Conservation (phyloP, 1,140 invertebrate species). For the Drosophila serrata region DNA sequence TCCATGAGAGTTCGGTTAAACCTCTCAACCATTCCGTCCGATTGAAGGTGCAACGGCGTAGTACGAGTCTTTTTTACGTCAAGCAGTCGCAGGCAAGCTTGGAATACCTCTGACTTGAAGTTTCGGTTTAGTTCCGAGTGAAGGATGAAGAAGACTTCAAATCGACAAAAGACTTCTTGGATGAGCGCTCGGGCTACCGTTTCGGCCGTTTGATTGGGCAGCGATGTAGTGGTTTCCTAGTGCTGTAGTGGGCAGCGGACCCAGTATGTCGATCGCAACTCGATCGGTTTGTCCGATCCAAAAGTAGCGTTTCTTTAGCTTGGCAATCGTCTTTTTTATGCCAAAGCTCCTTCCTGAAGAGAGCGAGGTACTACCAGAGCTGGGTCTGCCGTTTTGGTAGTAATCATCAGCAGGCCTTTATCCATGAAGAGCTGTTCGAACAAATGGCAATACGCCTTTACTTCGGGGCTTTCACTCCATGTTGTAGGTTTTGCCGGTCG, state of each 20-base stretch:
- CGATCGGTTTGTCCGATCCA: conserved; percentile 38
- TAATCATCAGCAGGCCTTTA: not conserved
- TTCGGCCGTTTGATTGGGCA: not conserved
- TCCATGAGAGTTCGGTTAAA: conserved; percentile 5
- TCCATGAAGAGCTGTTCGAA: not conserved
- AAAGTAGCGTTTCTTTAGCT: conserved; percentile 3
- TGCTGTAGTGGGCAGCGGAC: too few relatives aligned
- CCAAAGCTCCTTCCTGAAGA: conserved; percentile 17
- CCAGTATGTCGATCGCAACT: too few relatives aligned
- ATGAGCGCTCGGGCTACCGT: not conserved
- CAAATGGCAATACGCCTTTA: not conserved
- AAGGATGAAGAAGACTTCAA: not conserved
- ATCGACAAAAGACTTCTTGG: not conserved
- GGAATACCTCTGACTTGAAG: not conserved
- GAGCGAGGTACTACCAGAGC: too few relatives aligned
- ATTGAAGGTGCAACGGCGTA: not conserved
- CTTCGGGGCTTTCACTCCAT: too few relatives aligned
- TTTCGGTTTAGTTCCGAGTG: not conserved
- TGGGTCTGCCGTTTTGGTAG: not conserved
- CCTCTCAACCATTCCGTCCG: not conserved
- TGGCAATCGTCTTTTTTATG: not conserved
- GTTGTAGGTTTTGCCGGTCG: too few relatives aligned
- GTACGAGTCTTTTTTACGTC: not conserved
- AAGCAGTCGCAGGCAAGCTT: too few relatives aligned
- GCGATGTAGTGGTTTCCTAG: not conserved